Conservation (phyloP, 2,797 vertebrate species). For the Melanotaenia nigrans region DNA sequence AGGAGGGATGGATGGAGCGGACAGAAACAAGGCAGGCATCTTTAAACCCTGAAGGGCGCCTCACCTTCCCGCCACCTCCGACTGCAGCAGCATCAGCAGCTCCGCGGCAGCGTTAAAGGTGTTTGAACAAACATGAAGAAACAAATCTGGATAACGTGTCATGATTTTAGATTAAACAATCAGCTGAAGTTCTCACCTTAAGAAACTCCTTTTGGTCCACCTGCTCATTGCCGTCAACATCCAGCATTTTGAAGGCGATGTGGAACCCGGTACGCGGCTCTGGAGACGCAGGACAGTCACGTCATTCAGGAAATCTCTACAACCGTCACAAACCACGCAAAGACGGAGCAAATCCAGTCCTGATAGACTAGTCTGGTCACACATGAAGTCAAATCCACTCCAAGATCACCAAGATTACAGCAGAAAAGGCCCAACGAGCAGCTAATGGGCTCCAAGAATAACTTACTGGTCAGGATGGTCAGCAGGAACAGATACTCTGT, state of each 20-base stretch:
- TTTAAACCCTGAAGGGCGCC: conserved; percentile 16
- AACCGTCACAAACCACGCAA: not conserved
- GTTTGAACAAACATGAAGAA: conserved; percentile 12
- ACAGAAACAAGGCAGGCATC: too few relatives aligned
- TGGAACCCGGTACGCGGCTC: conserved; percentile 94
- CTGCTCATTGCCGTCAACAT: conserved; percentile 94
- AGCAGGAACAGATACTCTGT: conserved; percentile 97
- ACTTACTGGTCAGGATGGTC: conserved; percentile 96
- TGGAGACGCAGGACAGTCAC: conserved; percentile 74
- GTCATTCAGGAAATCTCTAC: not conserved
- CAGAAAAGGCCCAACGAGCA: not conserved
- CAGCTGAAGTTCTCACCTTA: conserved; percentile 83
- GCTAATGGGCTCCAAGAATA: not conserved
- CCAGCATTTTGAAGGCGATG: conserved; percentile 98
- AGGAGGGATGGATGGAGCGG: too few relatives aligned
- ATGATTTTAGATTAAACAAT: not conserved
- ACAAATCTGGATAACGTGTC: not conserved
- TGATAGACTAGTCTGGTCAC: not conserved
- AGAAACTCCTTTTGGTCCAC: conserved; percentile 96
- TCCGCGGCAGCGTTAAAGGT: conserved; percentile 68
- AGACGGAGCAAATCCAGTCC: not conserved
- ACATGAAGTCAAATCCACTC: not conserved
- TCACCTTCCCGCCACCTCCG: conserved; percentile 65
- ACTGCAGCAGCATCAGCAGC: conserved; percentile 34
- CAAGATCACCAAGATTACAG: not conserved